A percentile compares a stretch with the other conserved stretches of the same genome.
Conservation (phyloP, 2,888 invertebrate genomes). For the Drosophila cracens region DNA sequence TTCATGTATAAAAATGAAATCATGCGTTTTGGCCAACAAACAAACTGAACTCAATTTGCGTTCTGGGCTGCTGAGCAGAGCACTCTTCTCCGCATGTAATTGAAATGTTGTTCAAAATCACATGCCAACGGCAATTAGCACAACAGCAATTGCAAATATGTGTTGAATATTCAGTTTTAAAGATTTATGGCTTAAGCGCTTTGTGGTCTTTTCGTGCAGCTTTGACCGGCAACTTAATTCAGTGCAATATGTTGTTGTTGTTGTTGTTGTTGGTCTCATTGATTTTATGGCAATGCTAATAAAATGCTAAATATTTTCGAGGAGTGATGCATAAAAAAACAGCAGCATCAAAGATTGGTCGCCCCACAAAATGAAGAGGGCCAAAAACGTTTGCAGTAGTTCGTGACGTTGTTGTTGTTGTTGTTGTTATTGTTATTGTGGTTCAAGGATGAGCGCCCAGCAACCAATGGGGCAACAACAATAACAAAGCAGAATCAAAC, state of each 20-base stretch:
- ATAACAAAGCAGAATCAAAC: constrained; percentile 8
- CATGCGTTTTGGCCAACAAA: constrained; percentile 55
- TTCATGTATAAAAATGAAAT: constrained; percentile 55
- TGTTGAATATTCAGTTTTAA: constrained; percentile 41
- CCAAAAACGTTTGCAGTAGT: neutral
- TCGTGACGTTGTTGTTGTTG: constrained; percentile 4
- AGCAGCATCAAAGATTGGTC: constrained; percentile 14
- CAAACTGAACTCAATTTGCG: neutral
- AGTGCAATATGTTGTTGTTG: constrained; percentile 20
- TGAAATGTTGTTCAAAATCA: constrained; percentile 69
- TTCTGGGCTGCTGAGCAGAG: constrained; percentile 18
- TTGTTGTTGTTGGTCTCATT: constrained; percentile 9
- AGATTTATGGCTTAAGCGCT: constrained; percentile 44
- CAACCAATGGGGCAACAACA: constrained; percentile 17
- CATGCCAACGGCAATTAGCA: constrained; percentile 73
- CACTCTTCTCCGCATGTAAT: constrained; percentile 48
- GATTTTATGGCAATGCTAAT: constrained; percentile 34
- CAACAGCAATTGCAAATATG: constrained; percentile 34
- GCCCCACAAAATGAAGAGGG: constrained; percentile 1
- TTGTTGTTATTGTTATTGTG: constrained; percentile 1
- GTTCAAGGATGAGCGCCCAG: constrained; percentile 46
- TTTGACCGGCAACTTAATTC: constrained; percentile 33
- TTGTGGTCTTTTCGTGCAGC: constrained; percentile 30
- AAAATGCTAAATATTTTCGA: constrained; percentile 19
- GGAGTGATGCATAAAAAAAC: constrained; percentile 20